Evolutionary conservation across 2,797 vertebrate species (phyloP).

Genomic region (Pteronotus mesoamericanus): DNA sequence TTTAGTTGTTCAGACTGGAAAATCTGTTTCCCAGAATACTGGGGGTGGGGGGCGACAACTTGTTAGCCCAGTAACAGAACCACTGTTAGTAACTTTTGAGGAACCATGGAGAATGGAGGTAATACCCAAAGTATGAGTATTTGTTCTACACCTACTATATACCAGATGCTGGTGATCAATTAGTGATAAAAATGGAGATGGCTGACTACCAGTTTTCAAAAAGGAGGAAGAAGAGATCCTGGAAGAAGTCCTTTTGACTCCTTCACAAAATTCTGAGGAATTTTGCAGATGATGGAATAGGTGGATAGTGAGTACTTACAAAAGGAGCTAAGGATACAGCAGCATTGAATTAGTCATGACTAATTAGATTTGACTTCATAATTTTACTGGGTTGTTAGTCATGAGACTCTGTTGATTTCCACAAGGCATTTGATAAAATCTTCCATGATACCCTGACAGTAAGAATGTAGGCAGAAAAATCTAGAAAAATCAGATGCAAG

Average conservation of each 20-base stretch:
- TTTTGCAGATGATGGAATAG: neutral
- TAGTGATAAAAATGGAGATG: neutral
- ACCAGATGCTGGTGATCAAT: neutral
- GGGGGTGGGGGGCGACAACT: no score
- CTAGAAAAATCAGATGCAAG: neutral
- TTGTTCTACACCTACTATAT: neutral
- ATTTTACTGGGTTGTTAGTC: neutral
- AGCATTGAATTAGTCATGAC: neutral
- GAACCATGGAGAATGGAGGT: neutral
- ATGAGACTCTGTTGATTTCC: neutral
- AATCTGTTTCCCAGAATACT: neutral
- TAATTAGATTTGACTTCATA: neutral
- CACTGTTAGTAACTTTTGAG: neutral
- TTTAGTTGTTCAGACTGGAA: neutral
- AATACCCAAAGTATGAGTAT: neutral
- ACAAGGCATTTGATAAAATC: neutral
- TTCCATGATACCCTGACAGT: neutral
- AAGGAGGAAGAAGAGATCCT: neutral
- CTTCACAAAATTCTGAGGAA: neutral
- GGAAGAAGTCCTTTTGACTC: neutral
- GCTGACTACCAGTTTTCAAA: neutral
- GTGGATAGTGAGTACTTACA: neutral
- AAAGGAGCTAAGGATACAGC: neutral
- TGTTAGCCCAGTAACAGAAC: neutral
- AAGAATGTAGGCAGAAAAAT: neutral